phyloP scores from a whole-genome alignment of 1,140 invertebrate genomes.

The Cyphomyrmex costatus region DNA sequence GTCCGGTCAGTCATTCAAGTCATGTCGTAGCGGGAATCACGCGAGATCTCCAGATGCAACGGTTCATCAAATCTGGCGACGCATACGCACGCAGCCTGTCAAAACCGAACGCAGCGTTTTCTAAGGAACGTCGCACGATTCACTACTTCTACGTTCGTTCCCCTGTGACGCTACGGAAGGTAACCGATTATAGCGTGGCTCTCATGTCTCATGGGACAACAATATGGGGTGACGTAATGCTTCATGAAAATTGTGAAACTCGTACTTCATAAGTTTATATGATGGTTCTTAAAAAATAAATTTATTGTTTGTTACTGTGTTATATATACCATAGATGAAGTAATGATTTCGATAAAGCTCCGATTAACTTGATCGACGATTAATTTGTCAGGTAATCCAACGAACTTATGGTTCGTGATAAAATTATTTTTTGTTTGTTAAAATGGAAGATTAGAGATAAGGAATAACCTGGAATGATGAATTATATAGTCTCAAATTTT shows the following conservation, averaged over 20 bases:
- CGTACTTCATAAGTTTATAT: background rate
- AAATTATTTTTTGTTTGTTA: background rate
- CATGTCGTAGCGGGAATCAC: background rate
- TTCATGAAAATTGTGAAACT: background rate
- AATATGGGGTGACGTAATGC: constrained; percentile 42
- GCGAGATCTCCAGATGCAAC: constrained; percentile 66
- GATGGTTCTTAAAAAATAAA: background rate
- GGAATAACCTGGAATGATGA: background rate
- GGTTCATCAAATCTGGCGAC: background rate
- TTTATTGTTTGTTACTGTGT: background rate
- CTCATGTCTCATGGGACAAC: background rate
- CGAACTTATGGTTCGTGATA: background rate
- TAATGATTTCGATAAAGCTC: background rate
- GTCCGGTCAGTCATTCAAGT: background rate
- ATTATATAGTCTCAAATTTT: background rate
- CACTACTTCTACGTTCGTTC: background rate
- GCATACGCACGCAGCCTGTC: constrained; percentile 9
- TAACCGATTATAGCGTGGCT: background rate
- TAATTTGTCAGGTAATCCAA: background rate
- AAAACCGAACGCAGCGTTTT: background rate
- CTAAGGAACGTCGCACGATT: background rate
- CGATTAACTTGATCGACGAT: background rate
- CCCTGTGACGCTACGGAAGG: constrained; percentile 4
- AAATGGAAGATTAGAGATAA: background rate
- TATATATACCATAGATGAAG: background rate